These are phyloP conservation scores for Loris lydekkerianus DNA, from an alignment of 2,797 vertebrate genomes.

Conservation along the genomic window DNA sequence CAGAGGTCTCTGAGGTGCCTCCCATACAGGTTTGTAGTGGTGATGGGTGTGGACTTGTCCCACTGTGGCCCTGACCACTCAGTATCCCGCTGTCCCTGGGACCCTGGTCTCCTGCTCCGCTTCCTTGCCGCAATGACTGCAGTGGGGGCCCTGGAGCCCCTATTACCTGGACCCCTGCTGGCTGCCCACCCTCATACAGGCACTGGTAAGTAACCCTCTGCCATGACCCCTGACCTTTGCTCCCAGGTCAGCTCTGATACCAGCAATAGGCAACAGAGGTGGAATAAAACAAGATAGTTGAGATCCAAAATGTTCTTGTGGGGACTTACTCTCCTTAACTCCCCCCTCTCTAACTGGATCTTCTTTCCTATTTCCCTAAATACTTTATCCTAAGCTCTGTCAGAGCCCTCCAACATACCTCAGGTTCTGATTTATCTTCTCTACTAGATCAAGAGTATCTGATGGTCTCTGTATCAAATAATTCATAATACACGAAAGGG, in stretches of 20 bases:
- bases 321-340: not conserved
- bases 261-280: not conserved
- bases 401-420: not conserved
- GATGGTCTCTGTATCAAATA: not conserved
- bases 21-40: conserved; percentile 83
- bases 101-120: conserved; percentile 79
- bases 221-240: not conserved
- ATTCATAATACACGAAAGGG: not conserved
- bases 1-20: not conserved
- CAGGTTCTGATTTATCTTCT: not conserved
- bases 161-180: conserved; percentile 81
- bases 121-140: conserved; percentile 82
- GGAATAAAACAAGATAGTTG: not conserved
- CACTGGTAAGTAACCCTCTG: conserved; percentile 43
- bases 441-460: not conserved
- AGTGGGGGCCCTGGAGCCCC: conserved; percentile 75
- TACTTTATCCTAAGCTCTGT: not conserved
- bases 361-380: not conserved
- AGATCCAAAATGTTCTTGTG: not conserved
- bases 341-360: not conserved
- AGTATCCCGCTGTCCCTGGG: conserved; percentile 76
- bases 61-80: conserved; percentile 76
- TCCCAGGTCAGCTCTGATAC: not conserved
- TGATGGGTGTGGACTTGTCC: conserved; percentile 83
- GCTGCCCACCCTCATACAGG: conserved; percentile 76